Evolutionary conservation across 2,113 vertebrate species (phyloP).

Genomic region (Elachura formosa): DNA sequence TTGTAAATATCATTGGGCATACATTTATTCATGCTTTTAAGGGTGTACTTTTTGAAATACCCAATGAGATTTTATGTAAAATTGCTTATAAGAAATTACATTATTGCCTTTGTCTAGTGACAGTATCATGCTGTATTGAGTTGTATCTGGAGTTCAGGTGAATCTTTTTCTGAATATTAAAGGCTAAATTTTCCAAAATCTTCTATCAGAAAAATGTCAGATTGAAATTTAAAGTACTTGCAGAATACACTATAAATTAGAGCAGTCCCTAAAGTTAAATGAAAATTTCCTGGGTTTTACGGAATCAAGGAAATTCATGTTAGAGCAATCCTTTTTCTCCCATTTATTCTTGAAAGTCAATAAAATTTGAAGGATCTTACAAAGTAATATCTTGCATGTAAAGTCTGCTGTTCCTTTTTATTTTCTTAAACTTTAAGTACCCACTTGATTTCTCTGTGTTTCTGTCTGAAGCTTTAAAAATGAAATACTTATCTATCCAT

Average conservation of each 20-base stretch:
- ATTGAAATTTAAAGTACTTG: background rate
- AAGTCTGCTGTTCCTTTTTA: background rate
- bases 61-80: background rate
- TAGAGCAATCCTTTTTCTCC: background rate
- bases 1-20: background rate
- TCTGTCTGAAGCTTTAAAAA: background rate
- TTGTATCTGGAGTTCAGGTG: background rate
- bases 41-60: background rate
- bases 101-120: background rate
- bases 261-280: background rate
- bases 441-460: background rate
- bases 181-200: background rate
- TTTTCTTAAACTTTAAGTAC: background rate
- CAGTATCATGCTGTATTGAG: background rate
- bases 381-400: slow-evolving; percentile 46
- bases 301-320: background rate
- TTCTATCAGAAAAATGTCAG: background rate
- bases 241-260: background rate
- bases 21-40: background rate
- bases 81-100: background rate
- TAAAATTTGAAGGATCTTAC: slow-evolving; percentile 54
- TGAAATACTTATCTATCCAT: background rate
- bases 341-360: background rate
- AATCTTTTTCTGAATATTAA: background rate
- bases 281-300: background rate